Base-by-base conservation (phyloP, 1,140 invertebrate species). In the Hydropsyche tenuis region DNA sequence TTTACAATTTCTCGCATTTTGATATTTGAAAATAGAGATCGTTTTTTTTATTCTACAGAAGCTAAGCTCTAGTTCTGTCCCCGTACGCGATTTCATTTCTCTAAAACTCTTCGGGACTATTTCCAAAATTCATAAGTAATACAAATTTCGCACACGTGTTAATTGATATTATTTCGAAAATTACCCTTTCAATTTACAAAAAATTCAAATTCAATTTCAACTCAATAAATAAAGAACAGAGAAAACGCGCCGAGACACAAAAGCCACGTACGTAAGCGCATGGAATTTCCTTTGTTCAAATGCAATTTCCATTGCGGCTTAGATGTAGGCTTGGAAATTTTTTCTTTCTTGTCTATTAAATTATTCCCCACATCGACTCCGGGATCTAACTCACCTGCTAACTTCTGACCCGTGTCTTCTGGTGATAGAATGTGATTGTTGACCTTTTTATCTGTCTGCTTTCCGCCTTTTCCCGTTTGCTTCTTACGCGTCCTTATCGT, bases 371-470 rank as follows among this genome's bases (percentile, higher is more conserved):
- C 22, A 2, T 63, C 60, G 14, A 43, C 22, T 11, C 53, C 69
- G 14, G 43, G 53, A 22, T 76, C 75, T 14, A 53, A 23, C 25
- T 65, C 75, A 25, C 68, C 75, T n/a, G 60, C 30, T 7, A 72
- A 16, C 30, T 76, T 76, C 46, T 62, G 69, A 5, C 48, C 68
- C 0, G 62, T 7, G 6, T 73, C 64, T 11, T 76, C 75, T 4
- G 75, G 75, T 6, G 72, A 60, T 9, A 73, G 30, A 20, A 77
- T 77, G 56, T 77, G 75, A 43, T 77, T 77, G 30, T 63, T 77
- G 1, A 69, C 30, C 42, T 77, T 77, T 37, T 77, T 77, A 53
- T 74, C 75, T 7, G 63, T 46, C 37, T 42, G 72, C 64, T 56
- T 73, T 30, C 42, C 56, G 23, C 46, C 62, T 46, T 77, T 77